Evolutionary conservation across 2,113 vertebrate genomes (phyloP).

Genomic region (Charadrius vociferus): DNA sequence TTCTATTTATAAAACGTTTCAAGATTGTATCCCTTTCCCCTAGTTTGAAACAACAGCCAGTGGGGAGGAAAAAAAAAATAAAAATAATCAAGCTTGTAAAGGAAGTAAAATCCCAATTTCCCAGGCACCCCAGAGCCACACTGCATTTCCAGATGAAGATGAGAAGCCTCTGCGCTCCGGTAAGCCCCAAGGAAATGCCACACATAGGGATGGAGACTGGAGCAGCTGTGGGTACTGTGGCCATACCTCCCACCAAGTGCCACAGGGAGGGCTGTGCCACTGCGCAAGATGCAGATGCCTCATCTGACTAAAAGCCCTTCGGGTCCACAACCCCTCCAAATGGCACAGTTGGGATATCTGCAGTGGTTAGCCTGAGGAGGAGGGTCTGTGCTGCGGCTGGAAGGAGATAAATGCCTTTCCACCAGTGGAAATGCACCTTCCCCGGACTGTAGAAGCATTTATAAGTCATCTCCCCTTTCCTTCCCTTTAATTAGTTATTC

Average conservation of each 20-base stretch:
- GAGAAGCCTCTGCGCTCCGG: rapidly evolving
- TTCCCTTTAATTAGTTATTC: background rate
- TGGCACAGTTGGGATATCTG: rapidly evolving
- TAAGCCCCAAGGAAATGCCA: background rate
- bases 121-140: background rate
- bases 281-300: rapidly evolving
- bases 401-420: background rate
- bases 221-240: rapidly evolving
- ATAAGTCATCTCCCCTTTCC: background rate
- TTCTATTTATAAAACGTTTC: background rate
- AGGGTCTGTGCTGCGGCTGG: background rate
- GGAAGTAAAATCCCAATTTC: background rate
- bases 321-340: background rate
- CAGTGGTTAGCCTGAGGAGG: background rate
- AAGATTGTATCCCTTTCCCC: background rate
- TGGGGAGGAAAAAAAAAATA: rapidly evolving
- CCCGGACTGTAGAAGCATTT: background rate
- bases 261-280: background rate
- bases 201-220: rapidly evolving
- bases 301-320: rapidly evolving
- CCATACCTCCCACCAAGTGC: background rate
- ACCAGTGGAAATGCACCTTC: background rate
- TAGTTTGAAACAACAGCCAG: background rate
- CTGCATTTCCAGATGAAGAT: rapidly evolving
- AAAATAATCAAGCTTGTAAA: background rate